Evolutionary conservation across 2,888 invertebrate species (phyloP), one percentile per base, ranked within the genome.

Genomic region (Zelleria hepariella): DNA sequence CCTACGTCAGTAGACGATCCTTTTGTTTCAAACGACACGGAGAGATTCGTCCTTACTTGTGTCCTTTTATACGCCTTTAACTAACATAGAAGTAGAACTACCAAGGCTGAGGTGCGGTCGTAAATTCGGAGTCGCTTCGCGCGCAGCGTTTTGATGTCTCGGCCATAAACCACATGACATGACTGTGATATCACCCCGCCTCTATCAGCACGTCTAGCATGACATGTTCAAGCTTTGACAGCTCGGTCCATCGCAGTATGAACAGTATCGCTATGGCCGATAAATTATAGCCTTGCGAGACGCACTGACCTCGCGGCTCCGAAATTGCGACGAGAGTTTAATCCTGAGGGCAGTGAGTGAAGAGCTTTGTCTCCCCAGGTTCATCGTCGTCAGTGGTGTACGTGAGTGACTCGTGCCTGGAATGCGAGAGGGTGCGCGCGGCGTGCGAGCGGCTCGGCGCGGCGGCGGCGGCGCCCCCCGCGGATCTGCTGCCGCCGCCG

Each of bases 351-450:
- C 32, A 42, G 10, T 15, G 32, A 15, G 10, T 42, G 32, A 15
- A 42, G 15, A 42, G 2, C 15, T 42, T 2, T 42, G 32, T 42
- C 32, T 26, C 8, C 20, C 15, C 78, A 86, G 87, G 84, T 73
- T 80, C 87, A 67, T 72, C 83, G 69, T 74, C 80, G 68, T 74
- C 82, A 64, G 71, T 84, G 71, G 84, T 88, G 70, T 88, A 83
- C 72, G 82, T 86, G 76, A 85, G 76, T 76, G 86, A 82, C 69
- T 72, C 79, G 70, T 87, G 87, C 69, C 69, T 84, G 74, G 88
- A 87, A 74, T 89, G 88, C 74, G 86, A 86, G 73, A 77, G 87
- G 66, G 82, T 88, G 69, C 85, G 88, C 62, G 85, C 81, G 63
- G 89, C 89, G 62, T 84, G 85, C 77, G 86, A 83, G 75, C 83